Conservation (phyloP, 2,888 invertebrate genomes). For the Drosophila eohydei region DNA sequence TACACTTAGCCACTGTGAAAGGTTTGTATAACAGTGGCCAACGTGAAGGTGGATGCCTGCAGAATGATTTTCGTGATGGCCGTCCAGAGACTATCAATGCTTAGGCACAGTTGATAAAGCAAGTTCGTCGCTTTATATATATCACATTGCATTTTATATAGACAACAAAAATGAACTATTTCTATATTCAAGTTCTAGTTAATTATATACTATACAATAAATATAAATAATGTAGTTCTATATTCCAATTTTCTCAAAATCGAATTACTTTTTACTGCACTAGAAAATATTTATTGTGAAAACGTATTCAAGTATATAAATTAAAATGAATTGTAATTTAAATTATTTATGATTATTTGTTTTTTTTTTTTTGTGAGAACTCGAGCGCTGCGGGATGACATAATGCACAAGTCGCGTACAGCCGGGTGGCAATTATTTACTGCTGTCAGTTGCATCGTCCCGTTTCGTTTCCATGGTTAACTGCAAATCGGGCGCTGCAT, state of each 20-base stretch:
- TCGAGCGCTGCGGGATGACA: conserved; percentile 5
- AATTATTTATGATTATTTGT: conserved; percentile 3
- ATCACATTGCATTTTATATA: no score
- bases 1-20: no score
- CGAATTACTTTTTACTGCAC: neutral
- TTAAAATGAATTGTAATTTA: conserved; percentile 4
- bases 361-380: conserved; percentile 4
- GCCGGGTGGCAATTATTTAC: conserved; percentile 18
- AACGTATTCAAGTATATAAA: conserved; percentile 7
- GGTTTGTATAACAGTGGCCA: no score
- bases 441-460: conserved; percentile 48
- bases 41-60: no score
- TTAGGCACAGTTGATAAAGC: no score
- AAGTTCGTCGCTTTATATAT: no score
- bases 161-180: no score
- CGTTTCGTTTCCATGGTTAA: conserved; percentile 66
- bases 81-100: no score
- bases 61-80: no score
- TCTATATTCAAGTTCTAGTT: neutral
- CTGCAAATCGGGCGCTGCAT: conserved; percentile 49
- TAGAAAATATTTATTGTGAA: neutral
- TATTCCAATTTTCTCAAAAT: neutral
- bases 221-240: neutral
- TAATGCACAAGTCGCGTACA: conserved; percentile 4
- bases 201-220: neutral